Base-by-base conservation (phyloP, 35 echinoderm and acorn worm genomes). In the Stichopus chloronotus region DNA sequence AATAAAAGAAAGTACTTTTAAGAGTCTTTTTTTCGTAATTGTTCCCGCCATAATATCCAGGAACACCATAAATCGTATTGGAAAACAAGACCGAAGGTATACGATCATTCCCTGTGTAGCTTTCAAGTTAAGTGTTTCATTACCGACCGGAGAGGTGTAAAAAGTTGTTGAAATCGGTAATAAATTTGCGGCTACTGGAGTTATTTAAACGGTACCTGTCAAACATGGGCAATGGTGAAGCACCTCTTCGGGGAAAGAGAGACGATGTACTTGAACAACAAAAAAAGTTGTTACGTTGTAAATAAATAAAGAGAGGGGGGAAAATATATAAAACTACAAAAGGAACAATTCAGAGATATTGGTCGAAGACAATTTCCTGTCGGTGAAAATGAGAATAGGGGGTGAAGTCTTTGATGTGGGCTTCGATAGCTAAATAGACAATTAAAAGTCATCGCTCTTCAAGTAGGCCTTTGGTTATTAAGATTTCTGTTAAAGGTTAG, bases 41-140 rank as follows among this genome's bases (percentile, higher is more conserved):
- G 82, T 85, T 59, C 82, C 57, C 52, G 82, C 55, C 57, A 58
- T 82, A 82, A 82, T 82, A 82, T 82, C 22, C 43, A 54, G 30
- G 79, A 55, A 52, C 79, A 54, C 55, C 79, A 82, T 85, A 85
- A 85, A 85, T 85, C 82, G 82, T 85, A 58, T 9, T 14, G 16
- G 5, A 85, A 85, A 56, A 85, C 55, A 58, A 85, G 81, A 84
- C 14, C 10, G 82, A n/a, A 58, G 52, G 55, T 55, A 56, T 55
- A 55, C 82, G 82, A 85, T 85, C 82, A 85, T 58, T 85, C 58
- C 54, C 17, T 85, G 17, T 74, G n/a, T 85, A 58, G 82, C 82
- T 85, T 85, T 85, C 82, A 85, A 10, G 82, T 85, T 85, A 85
- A 85, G 82, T 85, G 82, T 85, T 85, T 85, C 82, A 85, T 85